phyloP scores from a whole-genome alignment of 2,113 vertebrate genomes.

The Murina feae region DNA sequence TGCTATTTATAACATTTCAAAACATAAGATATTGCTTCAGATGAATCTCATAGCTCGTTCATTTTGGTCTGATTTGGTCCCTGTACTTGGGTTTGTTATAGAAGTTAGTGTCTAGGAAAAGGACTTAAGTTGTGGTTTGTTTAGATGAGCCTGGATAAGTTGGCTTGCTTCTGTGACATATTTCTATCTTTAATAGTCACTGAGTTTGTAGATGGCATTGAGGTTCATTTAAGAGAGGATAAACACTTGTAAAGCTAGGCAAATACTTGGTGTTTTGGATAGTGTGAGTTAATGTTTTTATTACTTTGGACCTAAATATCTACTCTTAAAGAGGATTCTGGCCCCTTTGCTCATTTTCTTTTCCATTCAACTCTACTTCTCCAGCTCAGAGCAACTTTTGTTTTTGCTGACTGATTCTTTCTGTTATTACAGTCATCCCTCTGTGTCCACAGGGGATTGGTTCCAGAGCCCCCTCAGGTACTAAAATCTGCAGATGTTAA shows the following conservation, averaged over 20 bases:
- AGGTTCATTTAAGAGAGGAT: background rate
- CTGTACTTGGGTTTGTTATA: background rate
- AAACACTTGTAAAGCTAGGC: background rate
- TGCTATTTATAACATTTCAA: background rate
- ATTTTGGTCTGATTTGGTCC: background rate
- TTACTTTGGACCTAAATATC: conserved; percentile 5
- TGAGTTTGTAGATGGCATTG: background rate
- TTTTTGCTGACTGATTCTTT: background rate
- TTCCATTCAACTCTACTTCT: background rate
- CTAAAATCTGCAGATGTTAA: background rate
- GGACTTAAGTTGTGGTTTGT: background rate
- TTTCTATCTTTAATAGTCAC: background rate
- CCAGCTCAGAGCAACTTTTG: background rate
- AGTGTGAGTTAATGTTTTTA: background rate
- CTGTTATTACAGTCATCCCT: background rate
- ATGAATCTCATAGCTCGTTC: background rate
- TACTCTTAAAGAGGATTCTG: conserved; percentile 2
- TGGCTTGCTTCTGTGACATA: background rate
- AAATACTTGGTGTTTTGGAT: background rate
- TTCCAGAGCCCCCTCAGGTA: background rate
- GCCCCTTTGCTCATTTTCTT: background rate
- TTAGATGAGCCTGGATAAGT: background rate
- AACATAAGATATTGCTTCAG: conserved; percentile 7
- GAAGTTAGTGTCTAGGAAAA: background rate
- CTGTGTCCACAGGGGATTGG: background rate